Percentiles rank a stretch among this genome's conserved stretches.
These are phyloP conservation scores for Argyrosomus regius DNA, from an alignment of 2,797 vertebrate genomes.

Conservation along the genomic window DNA sequence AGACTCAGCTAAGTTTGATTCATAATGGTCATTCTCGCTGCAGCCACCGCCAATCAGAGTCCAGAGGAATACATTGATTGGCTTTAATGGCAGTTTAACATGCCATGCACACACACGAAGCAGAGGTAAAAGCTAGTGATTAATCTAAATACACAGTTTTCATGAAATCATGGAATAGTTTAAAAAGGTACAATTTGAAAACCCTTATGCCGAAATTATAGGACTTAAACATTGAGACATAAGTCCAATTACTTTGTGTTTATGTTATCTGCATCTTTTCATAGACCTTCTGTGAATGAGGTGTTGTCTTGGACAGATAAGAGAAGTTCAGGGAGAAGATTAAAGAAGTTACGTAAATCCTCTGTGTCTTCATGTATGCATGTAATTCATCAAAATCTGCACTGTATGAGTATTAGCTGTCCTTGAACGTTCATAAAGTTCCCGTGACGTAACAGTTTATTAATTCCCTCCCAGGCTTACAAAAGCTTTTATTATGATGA, in stretches of 20 bases:
- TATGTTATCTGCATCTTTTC: background rate
- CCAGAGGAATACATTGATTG: constrained; percentile 49
- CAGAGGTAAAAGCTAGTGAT: background rate
- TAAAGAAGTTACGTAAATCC: background rate
- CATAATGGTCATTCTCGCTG: constrained; percentile 43
- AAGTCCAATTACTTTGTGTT: background rate
- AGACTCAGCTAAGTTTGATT: constrained; percentile 54
- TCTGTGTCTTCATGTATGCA: background rate
- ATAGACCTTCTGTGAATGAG: background rate
- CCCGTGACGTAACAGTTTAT: background rate
- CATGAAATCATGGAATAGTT: background rate
- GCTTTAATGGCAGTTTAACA: constrained; percentile 60
- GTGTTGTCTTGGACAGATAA: background rate
- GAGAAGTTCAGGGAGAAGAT: background rate
- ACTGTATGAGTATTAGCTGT: background rate
- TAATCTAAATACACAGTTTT: background rate
- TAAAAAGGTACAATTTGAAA: background rate
- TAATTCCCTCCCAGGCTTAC: background rate
- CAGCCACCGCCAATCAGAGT: constrained; percentile 28
- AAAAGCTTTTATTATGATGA: background rate
- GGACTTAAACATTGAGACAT: background rate
- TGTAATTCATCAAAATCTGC: background rate
- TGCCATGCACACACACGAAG: constrained; percentile 5
- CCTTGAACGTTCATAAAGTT: background rate
- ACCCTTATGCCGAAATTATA: background rate